phyloP scores from a whole-genome alignment of 2,113 vertebrate species.

The Lepus europaeus region DNA sequence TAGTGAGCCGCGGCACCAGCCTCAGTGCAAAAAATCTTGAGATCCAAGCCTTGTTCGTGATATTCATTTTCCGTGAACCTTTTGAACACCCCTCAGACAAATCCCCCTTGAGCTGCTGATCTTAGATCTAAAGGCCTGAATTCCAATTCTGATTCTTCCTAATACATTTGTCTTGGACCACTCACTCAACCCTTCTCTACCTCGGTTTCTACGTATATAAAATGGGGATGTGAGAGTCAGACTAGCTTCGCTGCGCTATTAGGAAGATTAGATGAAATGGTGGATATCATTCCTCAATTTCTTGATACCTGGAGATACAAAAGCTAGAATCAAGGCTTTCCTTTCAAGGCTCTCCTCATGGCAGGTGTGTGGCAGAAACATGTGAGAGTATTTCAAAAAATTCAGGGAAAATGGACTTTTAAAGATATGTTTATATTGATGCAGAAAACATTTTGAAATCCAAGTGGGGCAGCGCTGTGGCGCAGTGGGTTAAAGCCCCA shows the following conservation, averaged over 20 bases:
- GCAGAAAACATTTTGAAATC: no score
- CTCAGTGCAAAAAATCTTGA: no score
- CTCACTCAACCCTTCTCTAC: neutral
- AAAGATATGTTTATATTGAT: no score
- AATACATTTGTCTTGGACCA: neutral
- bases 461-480: no score
- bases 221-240: neutral
- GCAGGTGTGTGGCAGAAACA: neutral
- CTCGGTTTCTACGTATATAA: conserved; percentile 27
- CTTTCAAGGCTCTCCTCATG: neutral
- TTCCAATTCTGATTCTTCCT: conserved; percentile 13
- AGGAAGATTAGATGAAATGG: neutral
- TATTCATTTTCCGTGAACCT: no score
- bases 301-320: neutral
- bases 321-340: neutral
- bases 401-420: no score
- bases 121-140: neutral
- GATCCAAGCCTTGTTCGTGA: no score
- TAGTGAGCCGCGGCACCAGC: no score
- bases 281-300: neutral
- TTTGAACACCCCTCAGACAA: neutral
- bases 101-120: neutral
- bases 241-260: neutral
- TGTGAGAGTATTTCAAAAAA: no score
- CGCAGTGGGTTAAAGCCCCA: no score